Evolutionary conservation across 2,113 vertebrate species (phyloP).

Genomic region (Phrynosoma platyrhinos): DNA sequence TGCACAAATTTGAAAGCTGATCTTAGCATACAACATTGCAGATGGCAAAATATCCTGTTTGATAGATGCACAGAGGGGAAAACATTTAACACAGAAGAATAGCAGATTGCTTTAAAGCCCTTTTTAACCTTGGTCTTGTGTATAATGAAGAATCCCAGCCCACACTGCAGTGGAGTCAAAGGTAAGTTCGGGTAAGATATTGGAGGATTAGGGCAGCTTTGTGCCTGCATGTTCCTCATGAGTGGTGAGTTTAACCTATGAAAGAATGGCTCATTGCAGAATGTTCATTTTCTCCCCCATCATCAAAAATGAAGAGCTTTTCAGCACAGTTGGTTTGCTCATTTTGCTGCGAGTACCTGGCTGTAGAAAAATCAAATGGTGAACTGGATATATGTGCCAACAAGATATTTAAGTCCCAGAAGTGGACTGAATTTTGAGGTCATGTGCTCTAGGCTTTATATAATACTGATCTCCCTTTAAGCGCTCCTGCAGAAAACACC

Average conservation of each 20-base stretch:
- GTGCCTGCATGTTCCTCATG: background rate
- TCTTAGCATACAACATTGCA: conserved; percentile 41
- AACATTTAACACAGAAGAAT: conserved; percentile 16
- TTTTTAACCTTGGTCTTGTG: background rate
- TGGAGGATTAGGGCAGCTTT: background rate
- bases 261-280: background rate
- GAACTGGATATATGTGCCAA: background rate
- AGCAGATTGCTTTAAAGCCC: background rate
- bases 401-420: background rate
- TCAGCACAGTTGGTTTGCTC: background rate
- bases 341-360: no score
- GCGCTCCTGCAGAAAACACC: background rate
- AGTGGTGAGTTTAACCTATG: background rate
- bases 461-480: background rate
- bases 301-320: background rate
- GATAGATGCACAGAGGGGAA: conserved; percentile 4
- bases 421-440: background rate
- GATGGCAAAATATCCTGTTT: conserved; percentile 21
- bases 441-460: no score
- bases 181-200: background rate
- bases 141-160: background rate
- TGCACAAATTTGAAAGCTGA: conserved; percentile 35
- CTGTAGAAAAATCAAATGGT: background rate
- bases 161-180: background rate
- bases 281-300: background rate